Base-by-base conservation (phyloP, 1,140 invertebrate species). In the Nasonia vitripennis region DNA sequence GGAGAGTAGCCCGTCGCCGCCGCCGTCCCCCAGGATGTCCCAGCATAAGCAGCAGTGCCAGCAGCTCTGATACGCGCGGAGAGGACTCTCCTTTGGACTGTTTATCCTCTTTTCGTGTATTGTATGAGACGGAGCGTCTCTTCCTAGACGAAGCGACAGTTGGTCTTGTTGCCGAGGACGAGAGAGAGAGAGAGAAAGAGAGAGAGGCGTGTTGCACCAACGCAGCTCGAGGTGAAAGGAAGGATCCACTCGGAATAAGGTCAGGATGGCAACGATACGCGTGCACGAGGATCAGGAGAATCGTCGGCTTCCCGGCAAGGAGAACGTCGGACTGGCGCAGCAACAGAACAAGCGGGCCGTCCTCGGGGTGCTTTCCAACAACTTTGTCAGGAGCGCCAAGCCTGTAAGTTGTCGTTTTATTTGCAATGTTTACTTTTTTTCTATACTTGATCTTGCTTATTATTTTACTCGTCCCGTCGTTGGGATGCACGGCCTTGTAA, bases 261-360 rank as follows among this genome's bases (percentile, higher is more conserved):
- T 34, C 9, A 62, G 41, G 17, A 83, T 83, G 80, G 55, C 96
- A 95, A 94, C 94, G 78, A 94, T 96, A 89, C 93, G 94, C 91
- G 94, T 96, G 88, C 94, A 95, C 90, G 94, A 95, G 87, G 95
- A 96, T 91, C 95, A 96, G 92, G 95, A 96, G 93, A 96, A 96
- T 89, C 91, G 92, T 31, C 37, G 23, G 11, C 83, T 88, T 37
- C 89, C 90, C 9, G 89, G 90, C 41, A 92, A 93, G 87, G 92
- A 94, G 90, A 94, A 93, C 87, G 89, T 89, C 82, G 91, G 92
- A 84, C 87, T 88, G 41, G 89, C 90, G 67, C 86, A 73, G n/a
- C 93, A 93, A 91, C 93, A 90, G 67, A 81, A 81, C 23, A 95
- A 95, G 90, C 94, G 95, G 80, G 93, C 95, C 11, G 94, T 94